Percentiles rank a stretch among this genome's conserved stretches.
Evolutionary conservation across 2,797 vertebrate genomes (phyloP).

Genomic region (Phoxinus dragarum): DNA sequence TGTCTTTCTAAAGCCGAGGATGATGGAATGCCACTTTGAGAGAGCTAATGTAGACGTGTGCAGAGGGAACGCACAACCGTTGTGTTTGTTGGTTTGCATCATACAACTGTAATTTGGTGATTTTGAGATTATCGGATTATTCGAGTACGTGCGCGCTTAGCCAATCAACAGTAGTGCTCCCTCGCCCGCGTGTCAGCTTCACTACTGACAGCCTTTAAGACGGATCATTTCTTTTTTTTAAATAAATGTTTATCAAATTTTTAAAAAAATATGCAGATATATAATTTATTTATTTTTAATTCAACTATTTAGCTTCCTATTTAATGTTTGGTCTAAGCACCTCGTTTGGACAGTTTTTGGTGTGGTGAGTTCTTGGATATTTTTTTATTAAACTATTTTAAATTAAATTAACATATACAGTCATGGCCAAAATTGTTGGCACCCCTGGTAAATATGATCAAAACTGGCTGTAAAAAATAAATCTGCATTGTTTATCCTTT

Average conservation of each 20-base stretch:
- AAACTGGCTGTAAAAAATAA: too few species aligned
- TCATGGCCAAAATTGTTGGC: too few species aligned
- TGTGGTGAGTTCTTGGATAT: too few species aligned
- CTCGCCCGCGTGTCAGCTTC: background rate
- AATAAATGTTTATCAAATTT: too few species aligned
- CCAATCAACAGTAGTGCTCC: background rate
- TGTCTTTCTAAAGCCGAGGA: slow-evolving; percentile 42
- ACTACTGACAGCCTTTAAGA: background rate
- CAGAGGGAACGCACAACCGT: background rate
- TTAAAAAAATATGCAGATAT: too few species aligned
- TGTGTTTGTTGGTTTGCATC: slow-evolving; percentile 20
- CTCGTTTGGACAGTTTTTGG: too few species aligned
- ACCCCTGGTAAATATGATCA: too few species aligned
- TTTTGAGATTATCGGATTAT: slow-evolving; percentile 27
- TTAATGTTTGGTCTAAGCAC: too few species aligned
- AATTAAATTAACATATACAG: background rate
- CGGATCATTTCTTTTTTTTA: background rate
- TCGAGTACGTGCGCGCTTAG: background rate
- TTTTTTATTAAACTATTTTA: background rate
- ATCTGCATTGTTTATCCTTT: too few species aligned
- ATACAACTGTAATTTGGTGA: background rate
- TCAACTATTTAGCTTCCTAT: too few species aligned
- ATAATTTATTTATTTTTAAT: too few species aligned
- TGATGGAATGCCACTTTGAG: slow-evolving; percentile 18
- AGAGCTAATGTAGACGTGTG: slow-evolving; percentile 11